These are phyloP conservation scores for Cyanoramphus novaezelandiae DNA, from an alignment of 2,113 vertebrate species.

Conservation along the genomic window DNA sequence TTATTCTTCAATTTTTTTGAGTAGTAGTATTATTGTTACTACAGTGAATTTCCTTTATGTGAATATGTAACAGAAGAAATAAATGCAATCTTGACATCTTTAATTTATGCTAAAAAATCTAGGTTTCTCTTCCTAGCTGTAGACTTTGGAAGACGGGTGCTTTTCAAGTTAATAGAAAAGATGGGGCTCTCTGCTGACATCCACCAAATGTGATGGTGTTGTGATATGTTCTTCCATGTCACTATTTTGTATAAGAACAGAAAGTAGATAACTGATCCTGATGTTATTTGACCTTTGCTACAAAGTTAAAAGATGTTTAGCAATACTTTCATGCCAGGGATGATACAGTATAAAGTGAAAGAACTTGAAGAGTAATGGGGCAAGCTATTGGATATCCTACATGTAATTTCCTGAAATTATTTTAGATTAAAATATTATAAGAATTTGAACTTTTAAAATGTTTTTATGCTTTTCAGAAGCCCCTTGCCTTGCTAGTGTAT, in stretches of 20 bases:
- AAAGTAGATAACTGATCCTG: background rate
- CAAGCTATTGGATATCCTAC: background rate
- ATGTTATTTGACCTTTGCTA: background rate
- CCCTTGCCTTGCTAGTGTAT: background rate
- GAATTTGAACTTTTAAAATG: background rate
- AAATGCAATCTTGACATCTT: background rate
- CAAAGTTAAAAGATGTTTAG: background rate
- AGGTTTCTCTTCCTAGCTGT: background rate
- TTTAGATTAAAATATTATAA: background rate
- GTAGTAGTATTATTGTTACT: background rate
- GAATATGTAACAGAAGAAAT: background rate
- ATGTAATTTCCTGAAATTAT: background rate
- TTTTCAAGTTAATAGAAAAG: background rate
- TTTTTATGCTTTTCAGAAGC: background rate
- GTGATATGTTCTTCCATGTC: background rate
- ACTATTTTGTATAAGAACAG: background rate
- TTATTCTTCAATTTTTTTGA: background rate
- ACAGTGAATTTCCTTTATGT: background rate
- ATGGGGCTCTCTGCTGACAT: background rate
- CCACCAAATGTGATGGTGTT: background rate
- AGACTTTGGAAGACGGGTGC: background rate
- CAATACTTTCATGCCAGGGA: background rate
- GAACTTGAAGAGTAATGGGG: background rate
- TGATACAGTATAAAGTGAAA: background rate
- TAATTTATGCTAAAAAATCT: background rate